These are phyloP conservation scores for Nemurella pictetii DNA, from an alignment of 2,888 invertebrate genomes.

Conservation along the genomic window DNA sequence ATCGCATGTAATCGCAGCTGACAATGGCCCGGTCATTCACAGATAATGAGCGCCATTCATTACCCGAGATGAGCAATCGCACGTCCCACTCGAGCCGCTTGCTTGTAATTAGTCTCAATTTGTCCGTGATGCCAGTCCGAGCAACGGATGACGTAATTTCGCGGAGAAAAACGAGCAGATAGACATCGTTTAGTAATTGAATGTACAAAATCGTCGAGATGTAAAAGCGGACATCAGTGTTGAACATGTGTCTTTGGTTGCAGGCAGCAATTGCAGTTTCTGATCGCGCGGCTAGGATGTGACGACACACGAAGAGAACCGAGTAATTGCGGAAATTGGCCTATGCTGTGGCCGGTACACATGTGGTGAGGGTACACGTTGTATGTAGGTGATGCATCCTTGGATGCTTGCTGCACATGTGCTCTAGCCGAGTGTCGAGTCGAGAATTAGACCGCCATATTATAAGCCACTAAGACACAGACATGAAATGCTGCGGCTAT, in stretches of 20 bases:
- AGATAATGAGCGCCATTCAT: background rate
- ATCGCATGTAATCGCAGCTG: background rate
- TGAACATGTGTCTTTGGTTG: background rate
- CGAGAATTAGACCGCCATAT: too few relatives aligned
- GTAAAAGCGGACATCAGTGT: background rate
- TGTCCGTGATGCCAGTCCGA: background rate
- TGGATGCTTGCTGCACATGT: background rate
- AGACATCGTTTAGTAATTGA: background rate
- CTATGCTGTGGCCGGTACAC: background rate
- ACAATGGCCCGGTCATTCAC: background rate
- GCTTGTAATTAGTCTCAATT: background rate
- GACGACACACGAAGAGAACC: background rate
- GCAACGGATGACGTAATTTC: background rate
- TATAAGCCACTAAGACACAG: too few relatives aligned
- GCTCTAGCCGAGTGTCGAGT: background rate
- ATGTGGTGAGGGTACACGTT: background rate
- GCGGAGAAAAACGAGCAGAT: background rate
- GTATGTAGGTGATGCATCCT: background rate
- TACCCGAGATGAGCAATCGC: background rate
- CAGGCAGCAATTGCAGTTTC: background rate
- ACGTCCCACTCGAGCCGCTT: background rate
- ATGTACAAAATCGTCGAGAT: background rate
- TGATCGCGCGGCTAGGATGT: background rate
- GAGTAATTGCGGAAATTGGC: background rate
- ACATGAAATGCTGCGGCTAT: background rate